These are phyloP conservation scores for Troides oblongomaculatus DNA, from an alignment of 2,888 invertebrate genomes.

Conservation along the genomic window DNA sequence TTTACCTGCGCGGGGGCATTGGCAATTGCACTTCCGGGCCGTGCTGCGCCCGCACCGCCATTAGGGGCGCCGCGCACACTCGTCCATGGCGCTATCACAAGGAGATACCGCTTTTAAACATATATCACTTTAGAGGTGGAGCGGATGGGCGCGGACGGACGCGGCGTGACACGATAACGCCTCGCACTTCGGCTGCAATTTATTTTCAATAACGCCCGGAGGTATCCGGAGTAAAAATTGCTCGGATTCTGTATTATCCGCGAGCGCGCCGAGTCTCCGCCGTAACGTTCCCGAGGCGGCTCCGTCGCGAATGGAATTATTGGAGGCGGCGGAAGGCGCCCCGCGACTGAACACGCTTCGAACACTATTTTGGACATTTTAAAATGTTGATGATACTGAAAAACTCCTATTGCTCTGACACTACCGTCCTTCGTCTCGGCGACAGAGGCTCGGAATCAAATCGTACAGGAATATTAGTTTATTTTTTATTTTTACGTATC, in stretches of 20 bases:
- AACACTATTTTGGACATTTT: too few species aligned
- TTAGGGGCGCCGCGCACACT: too few species aligned
- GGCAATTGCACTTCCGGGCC: too few species aligned
- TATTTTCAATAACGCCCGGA: constrained; percentile 30
- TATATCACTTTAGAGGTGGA: constrained; percentile 18
- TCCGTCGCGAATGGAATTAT: constrained; percentile 16
- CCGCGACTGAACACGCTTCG: not conserved
- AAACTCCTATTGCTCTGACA: too few species aligned
- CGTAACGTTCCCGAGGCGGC: constrained; percentile 7
- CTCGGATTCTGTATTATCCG: constrained; percentile 22
- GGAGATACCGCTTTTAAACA: not conserved
- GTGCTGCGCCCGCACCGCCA: too few species aligned
- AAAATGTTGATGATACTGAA: too few species aligned
- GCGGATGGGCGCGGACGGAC: constrained; percentile 8
- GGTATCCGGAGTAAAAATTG: constrained; percentile 25
- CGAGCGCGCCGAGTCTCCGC: constrained; percentile 7
- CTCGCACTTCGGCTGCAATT: constrained; percentile 19
- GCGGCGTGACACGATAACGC: not conserved
- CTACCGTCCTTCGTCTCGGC: too few species aligned
- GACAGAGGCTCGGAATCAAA: too few species aligned
- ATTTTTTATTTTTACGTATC: too few species aligned
- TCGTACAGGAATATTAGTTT: too few species aligned
- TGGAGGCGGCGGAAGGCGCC: constrained; percentile 5
- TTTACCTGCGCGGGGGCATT: too few species aligned
- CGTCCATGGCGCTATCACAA: too few species aligned